Evolutionary conservation across 2,888 invertebrate species (phyloP).

Genomic region (Electrophaes corylata): DNA sequence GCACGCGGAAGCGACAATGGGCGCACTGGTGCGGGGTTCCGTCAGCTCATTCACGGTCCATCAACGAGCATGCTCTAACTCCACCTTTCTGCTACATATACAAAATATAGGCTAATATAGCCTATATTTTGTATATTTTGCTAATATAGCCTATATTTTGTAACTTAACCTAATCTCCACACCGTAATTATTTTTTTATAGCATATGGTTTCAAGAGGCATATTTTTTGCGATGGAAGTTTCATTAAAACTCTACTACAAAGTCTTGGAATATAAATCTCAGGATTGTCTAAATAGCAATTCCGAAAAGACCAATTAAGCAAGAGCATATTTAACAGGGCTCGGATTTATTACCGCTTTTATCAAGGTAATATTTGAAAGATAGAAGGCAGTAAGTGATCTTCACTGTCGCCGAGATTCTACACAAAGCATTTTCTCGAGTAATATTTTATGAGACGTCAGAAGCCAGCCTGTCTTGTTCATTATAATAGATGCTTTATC

Average conservation of each 20-base stretch:
- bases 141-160: too few relatives aligned
- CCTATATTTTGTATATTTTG: too few relatives aligned
- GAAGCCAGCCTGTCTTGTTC: constrained; percentile 19
- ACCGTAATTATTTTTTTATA: too few relatives aligned
- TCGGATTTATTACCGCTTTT: constrained; percentile 22
- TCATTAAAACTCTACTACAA: not conserved
- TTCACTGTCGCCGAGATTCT: constrained; percentile 20
- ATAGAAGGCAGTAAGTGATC: constrained; percentile 20
- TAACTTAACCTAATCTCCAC: too few relatives aligned
- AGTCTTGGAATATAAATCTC: not conserved
- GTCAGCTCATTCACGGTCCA: constrained; percentile 71
- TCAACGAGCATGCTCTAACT: constrained; percentile 52
- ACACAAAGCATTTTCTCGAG: constrained; percentile 29
- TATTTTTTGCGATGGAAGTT: not conserved
- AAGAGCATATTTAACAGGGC: constrained; percentile 8
- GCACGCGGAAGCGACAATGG: constrained; percentile 73
- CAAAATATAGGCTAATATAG: too few relatives aligned
- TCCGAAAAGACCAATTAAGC: constrained; percentile 1
- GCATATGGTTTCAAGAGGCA: too few relatives aligned
- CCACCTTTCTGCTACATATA: not conserved
- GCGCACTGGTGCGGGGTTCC: constrained; percentile 73
- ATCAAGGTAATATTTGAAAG: constrained; percentile 24
- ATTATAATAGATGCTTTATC: constrained; percentile 34
- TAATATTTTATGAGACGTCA: constrained; percentile 27
- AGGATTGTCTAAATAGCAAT: constrained; percentile 3